Evolutionary conservation across 2,888 invertebrate species (phyloP).

Genomic region (Oegoconia quadripuncta): DNA sequence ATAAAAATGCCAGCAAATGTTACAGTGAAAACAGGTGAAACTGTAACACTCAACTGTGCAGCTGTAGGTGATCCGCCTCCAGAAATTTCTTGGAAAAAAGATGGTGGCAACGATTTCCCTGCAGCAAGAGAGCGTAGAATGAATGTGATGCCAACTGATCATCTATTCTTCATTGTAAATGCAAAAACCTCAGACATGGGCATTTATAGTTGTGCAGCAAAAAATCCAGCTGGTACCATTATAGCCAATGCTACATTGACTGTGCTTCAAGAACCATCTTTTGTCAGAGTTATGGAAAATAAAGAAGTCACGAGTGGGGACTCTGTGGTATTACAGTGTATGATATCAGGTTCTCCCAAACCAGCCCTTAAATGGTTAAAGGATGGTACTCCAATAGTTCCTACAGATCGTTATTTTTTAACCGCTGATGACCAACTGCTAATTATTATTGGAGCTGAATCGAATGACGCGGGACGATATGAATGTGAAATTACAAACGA

Average conservation of each 20-base stretch:
- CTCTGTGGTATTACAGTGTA: slow-evolving; percentile 92
- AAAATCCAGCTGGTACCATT: slow-evolving; percentile 92
- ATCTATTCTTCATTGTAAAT: slow-evolving; percentile 95
- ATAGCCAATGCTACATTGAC: slow-evolving; percentile 92
- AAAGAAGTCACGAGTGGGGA: slow-evolving; percentile 90
- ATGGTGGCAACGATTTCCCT: slow-evolving; percentile 96
- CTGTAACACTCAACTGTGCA: slow-evolving; percentile 93
- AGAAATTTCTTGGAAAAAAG: slow-evolving; percentile 94
- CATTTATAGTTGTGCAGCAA: slow-evolving; percentile 95
- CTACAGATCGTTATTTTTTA: slow-evolving; percentile 91
- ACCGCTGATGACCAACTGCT: slow-evolving; percentile 92
- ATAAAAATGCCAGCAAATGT: slow-evolving; percentile 91
- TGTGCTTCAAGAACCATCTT: slow-evolving; percentile 92
- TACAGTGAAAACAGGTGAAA: slow-evolving; percentile 90
- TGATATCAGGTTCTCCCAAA: slow-evolving; percentile 91
- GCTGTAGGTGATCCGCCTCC: slow-evolving; percentile 94
- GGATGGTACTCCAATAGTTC: slow-evolving; percentile 85
- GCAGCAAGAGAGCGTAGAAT: slow-evolving; percentile 95
- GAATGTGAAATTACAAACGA: slow-evolving; percentile 94
- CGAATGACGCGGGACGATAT: slow-evolving; percentile 90
- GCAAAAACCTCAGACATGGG: slow-evolving; percentile 94
- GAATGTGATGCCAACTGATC: slow-evolving; percentile 95
- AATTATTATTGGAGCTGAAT: slow-evolving; percentile 89
- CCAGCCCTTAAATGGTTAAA: slow-evolving; percentile 92
- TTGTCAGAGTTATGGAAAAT: slow-evolving; percentile 90